Percentiles rank a stretch among this genome's conserved stretches.
Evolutionary conservation across 2,113 vertebrate genomes (phyloP).

Genomic region (Athene noctua): DNA sequence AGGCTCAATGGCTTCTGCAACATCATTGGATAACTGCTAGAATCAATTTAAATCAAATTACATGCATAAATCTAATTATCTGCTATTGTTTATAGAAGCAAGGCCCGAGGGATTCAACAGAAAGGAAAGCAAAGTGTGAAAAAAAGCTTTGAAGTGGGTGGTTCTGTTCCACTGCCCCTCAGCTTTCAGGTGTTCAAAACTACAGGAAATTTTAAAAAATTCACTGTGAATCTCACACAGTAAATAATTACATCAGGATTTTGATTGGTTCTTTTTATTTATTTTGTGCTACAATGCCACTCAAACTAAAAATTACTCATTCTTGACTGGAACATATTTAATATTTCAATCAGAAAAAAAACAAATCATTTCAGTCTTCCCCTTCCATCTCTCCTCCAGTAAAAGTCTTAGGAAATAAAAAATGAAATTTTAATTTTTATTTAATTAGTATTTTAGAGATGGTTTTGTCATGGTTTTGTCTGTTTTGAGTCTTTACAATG

Average conservation of each 20-base stretch:
- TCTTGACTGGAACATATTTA: neutral
- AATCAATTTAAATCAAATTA: constrained; percentile 62
- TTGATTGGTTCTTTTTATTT: neutral
- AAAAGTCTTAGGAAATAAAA: neutral
- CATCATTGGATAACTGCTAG: neutral
- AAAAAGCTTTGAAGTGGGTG: constrained; percentile 19
- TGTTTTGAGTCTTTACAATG: neutral
- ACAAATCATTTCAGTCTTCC: neutral
- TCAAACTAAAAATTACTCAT: neutral
- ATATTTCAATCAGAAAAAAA: neutral
- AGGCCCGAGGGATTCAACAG: constrained; percentile 23
- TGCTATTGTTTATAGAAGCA: constrained; percentile 41
- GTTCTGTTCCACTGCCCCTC: constrained; percentile 1
- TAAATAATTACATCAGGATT: neutral
- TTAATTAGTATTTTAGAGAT: neutral
- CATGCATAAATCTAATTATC: constrained; percentile 51
- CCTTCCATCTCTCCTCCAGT: neutral
- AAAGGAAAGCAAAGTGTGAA: constrained; percentile 28
- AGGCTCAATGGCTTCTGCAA: neutral
- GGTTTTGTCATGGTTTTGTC: neutral
- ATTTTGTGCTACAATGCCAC: neutral
- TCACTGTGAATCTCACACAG: neutral
- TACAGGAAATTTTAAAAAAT: neutral
- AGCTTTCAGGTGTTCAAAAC: constrained; percentile 8
- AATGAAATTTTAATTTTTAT: neutral